Percentiles rank a stretch among this genome's conserved stretches.
Conservation (phyloP, 1,140 invertebrate genomes). For the Saccostrea glomerata region DNA sequence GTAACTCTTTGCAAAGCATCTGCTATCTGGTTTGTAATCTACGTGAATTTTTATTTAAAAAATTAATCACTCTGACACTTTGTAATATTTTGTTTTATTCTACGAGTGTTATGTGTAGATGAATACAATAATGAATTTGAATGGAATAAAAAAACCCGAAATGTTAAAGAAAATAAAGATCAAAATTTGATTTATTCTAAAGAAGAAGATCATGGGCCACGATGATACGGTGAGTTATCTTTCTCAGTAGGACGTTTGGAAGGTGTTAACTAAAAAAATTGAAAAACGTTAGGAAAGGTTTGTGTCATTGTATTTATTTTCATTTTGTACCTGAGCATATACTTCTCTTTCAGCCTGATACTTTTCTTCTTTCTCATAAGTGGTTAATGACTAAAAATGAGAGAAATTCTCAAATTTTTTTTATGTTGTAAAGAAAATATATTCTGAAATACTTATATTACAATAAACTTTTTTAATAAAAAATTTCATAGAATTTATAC, state of each 20-base stretch:
- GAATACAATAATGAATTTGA: too few species aligned
- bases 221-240: too few species aligned
- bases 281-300: not conserved
- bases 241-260: too few species aligned
- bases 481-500: not conserved
- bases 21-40: conserved; percentile 41
- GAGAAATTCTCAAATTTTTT: not conserved
- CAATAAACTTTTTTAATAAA: not conserved
- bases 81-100: too few species aligned
- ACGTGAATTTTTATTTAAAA: not conserved
- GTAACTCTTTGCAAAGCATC: conserved; percentile 44
- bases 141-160: too few species aligned
- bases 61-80: too few species aligned
- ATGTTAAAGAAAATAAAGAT: too few species aligned
- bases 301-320: not conserved
- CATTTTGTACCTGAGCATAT: conserved; percentile 46
- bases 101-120: too few species aligned
- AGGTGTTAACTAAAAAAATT: not conserved
- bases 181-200: too few species aligned
- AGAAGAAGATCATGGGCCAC: too few species aligned
- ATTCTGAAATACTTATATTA: not conserved
- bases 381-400: not conserved
- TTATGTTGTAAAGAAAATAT: not conserved
- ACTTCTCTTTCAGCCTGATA: conserved; percentile 53
- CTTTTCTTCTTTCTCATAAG: conserved; percentile 22